Base-by-base conservation (phyloP, 2,113 vertebrate genomes). In the Phalacrocorax brasilianus region DNA sequence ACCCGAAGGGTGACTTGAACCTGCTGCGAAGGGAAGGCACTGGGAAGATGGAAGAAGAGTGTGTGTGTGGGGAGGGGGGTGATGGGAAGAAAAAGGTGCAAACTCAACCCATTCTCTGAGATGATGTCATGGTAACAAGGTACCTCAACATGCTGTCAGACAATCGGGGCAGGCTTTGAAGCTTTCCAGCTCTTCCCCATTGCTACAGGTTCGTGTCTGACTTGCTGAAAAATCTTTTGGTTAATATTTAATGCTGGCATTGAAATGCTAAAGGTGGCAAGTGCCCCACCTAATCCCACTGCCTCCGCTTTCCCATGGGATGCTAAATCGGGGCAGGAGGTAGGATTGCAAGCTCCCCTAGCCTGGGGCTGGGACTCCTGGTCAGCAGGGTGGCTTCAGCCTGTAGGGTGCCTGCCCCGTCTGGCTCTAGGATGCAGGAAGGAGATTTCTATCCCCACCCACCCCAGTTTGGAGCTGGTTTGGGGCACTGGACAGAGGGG, bases 41-140 rank as follows among this genome's bases (percentile, higher is more conserved):
- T 68, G 65, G 56, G 71, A 95, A 85, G 65, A 68, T 59, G 83
- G 58, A 67, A 71, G 23, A 65, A 68, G 49, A 80, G 40, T 35
- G 33, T 38, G 38, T 38, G 38, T 38, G 38, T 38, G 38, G 38
- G 40, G 5, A 24, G 65, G 16, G 17, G 16, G 24, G 21, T 78
- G 33, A 70, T 55, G 71, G 91, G 53, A 79, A 89, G 73, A 45
- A 91, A 89, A 67, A 88, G 44, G 61, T 75, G 78, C 66, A 33
- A 89, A 92, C 55, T 76, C 61, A 88, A 55, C 14, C 3, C 8
- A 28, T 32, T 83, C 63, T 78, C 77, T 52, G 20, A 1, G 2
- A 32, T 79, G 89, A 82, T 75, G 86, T 94, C 92, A 61, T 91
- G 87, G 95, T 80, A 91, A 80, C 93, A 8, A 66, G 12, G 58